These are phyloP conservation scores for Enteromius anoplus DNA, from an alignment of 2,797 vertebrate genomes.

Conservation along the genomic window DNA sequence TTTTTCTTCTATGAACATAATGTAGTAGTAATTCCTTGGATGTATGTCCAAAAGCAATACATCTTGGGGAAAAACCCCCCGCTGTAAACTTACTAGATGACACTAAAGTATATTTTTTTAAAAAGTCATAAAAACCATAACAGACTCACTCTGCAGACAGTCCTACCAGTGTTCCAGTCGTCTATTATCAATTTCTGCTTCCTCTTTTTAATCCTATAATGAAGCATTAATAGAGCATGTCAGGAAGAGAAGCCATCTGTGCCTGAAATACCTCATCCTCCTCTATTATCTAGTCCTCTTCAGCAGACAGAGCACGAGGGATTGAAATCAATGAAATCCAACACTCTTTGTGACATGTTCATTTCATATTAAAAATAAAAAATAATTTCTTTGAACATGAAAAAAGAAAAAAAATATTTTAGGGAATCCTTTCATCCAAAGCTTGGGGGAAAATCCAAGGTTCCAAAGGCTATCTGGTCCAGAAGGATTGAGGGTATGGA, in stretches of 20 bases:
- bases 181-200: conserved; percentile 59
- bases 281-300: conserved; percentile 54
- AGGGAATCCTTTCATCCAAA: conserved; percentile 62
- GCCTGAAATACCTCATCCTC: conserved; percentile 54
- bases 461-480: conserved; percentile 61
- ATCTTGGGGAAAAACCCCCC: conserved; percentile 5
- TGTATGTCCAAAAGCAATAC: conserved; percentile 47
- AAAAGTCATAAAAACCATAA: conserved; percentile 4
- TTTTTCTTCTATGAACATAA: conserved; percentile 54
- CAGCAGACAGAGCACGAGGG: conserved; percentile 26
- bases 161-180: conserved; percentile 58
- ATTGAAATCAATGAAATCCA: conserved; percentile 49
- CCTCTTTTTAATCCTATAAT: conserved; percentile 67
- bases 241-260: conserved; percentile 58
- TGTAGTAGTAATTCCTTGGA: conserved; percentile 46
- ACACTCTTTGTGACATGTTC: conserved; percentile 32
- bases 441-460: conserved; percentile 66
- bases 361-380: conserved; percentile 56
- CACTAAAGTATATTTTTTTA: conserved; percentile 10
- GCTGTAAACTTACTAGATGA: conserved; percentile 28
- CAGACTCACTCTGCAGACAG: conserved; percentile 57
- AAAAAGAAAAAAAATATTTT: conserved; percentile 29
- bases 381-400: conserved; percentile 66
- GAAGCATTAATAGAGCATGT: conserved; percentile 61
- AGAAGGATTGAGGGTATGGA: conserved; percentile 51